Evolutionary conservation across 2,888 invertebrate genomes (phyloP).

Genomic region (Eupeodes latifasciatus): DNA sequence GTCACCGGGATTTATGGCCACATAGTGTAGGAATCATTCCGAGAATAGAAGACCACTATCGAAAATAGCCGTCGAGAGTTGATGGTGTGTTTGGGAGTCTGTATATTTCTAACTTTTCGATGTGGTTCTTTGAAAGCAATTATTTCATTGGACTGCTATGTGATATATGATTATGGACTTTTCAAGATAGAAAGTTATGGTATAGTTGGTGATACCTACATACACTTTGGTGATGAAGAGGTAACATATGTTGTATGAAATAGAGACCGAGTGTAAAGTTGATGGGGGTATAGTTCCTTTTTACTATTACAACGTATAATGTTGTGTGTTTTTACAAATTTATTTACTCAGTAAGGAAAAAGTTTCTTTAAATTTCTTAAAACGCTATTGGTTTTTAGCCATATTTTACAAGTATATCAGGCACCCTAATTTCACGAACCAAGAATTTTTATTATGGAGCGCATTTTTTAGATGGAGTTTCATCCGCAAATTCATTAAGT

Average conservation of each 20-base stretch:
- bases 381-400: too few relatives aligned
- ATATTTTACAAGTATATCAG: too few relatives aligned
- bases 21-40: conserved; percentile 61
- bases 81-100: conserved; percentile 38
- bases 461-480: too few relatives aligned
- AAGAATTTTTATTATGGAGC: too few relatives aligned
- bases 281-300: conserved; percentile 1
- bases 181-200: conserved; percentile 58
- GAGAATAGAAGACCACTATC: conserved; percentile 46
- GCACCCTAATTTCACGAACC: too few relatives aligned
- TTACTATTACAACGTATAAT: conserved; percentile 62
- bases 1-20: conserved; percentile 67
- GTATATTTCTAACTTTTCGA: conserved; percentile 22
- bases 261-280: conserved; percentile 1
- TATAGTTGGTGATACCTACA: conserved; percentile 17
- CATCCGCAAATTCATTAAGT: too few relatives aligned
- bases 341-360: neutral
- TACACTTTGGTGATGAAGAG: conserved; percentile 46
- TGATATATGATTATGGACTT: conserved; percentile 73
- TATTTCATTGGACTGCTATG: conserved; percentile 71
- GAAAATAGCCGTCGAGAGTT: conserved; percentile 43
- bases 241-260: conserved; percentile 59
- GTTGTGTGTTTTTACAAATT: neutral
- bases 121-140: conserved; percentile 70
- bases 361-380: too few relatives aligned